Percentiles rank a stretch among this genome's conserved stretches.
These are phyloP conservation scores for Vimba vimba DNA, from an alignment of 2,113 vertebrate species.

Conservation along the genomic window DNA sequence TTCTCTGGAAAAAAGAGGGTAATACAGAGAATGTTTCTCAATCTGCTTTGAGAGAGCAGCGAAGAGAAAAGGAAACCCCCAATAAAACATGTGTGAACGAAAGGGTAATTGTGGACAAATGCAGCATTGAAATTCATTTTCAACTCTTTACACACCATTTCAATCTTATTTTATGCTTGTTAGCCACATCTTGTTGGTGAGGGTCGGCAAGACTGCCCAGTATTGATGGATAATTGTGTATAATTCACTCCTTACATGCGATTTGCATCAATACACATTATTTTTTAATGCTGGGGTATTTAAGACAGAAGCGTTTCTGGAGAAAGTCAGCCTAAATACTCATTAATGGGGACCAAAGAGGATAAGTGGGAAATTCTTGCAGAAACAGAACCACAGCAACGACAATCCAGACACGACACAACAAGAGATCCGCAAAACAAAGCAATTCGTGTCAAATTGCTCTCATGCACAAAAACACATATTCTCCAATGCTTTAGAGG, in stretches of 20 bases:
- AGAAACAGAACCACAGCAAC: conserved; percentile 24
- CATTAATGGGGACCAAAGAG: conserved; percentile 77
- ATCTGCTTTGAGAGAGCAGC: conserved; percentile 91
- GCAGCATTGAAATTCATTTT: conserved; percentile 99
- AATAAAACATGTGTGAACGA: conserved; percentile 99
- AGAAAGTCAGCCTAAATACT: conserved; percentile 82
- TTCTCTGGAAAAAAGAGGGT: conserved; percentile 80
- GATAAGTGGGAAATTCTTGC: conserved; percentile 31
- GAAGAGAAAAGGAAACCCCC: conserved; percentile 73
- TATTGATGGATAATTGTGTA: conserved; percentile 98
- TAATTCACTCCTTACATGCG: conserved; percentile 95
- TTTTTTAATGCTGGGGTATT: conserved; percentile 86
- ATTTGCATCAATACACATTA: conserved; percentile 89
- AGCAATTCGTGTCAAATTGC: not conserved
- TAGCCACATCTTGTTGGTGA: conserved; percentile 99
- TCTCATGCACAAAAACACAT: not conserved
- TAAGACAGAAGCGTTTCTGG: conserved; percentile 77
- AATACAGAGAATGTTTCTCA: conserved; percentile 96
- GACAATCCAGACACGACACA: conserved; percentile 10
- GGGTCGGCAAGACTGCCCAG: conserved; percentile 96
- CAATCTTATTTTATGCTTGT: conserved; percentile 99
- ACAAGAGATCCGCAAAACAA: conserved; percentile 30
- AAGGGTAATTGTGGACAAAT: conserved; percentile 99
- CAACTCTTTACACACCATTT: conserved; percentile 99
- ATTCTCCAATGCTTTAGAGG: not conserved